Evolutionary conservation across 2,888 invertebrate genomes (phyloP).

Genomic region (Deilephila porcellus): DNA sequence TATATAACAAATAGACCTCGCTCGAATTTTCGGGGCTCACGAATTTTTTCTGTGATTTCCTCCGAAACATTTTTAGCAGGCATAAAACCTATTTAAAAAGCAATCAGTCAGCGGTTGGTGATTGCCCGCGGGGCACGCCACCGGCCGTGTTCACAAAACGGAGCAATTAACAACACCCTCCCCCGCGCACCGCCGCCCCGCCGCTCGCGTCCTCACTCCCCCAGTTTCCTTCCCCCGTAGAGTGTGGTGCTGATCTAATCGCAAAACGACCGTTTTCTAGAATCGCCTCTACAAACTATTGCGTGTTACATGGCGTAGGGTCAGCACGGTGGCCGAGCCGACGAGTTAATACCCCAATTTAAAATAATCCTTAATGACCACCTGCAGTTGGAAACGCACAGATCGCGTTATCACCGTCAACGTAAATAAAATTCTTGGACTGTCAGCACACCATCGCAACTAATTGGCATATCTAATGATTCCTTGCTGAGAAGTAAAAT

Average conservation of each 20-base stretch:
- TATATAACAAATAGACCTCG: conserved; percentile 66
- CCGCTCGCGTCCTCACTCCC: conserved; percentile 50
- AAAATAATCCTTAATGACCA: conserved; percentile 27
- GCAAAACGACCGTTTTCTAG: conserved; percentile 85
- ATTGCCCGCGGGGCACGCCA: conserved; percentile 82
- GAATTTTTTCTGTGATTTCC: conserved; percentile 77
- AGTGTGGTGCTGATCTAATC: conserved; percentile 74
- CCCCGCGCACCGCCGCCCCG: conserved; percentile 46
- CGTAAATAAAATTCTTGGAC: neutral
- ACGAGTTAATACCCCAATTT: conserved; percentile 24
- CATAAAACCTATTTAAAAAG: conserved; percentile 85
- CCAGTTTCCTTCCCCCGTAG: conserved; percentile 55
- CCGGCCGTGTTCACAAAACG: conserved; percentile 84
- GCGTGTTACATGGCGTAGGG: conserved; percentile 66
- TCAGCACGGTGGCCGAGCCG: conserved; percentile 46
- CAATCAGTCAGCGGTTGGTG: conserved; percentile 83
- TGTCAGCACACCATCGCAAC: neutral
- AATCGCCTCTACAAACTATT: conserved; percentile 82
- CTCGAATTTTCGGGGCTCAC: conserved; percentile 66
- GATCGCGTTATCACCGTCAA: conserved; percentile 4
- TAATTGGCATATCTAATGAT: neutral
- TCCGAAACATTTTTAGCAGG: conserved; percentile 79
- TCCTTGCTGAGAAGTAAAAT: neutral
- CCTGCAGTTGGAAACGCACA: conserved; percentile 6
- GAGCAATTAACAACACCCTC: conserved; percentile 82